Evolutionary conservation across 2,113 vertebrate species (phyloP).

Genomic region (Vombatus ursinus): DNA sequence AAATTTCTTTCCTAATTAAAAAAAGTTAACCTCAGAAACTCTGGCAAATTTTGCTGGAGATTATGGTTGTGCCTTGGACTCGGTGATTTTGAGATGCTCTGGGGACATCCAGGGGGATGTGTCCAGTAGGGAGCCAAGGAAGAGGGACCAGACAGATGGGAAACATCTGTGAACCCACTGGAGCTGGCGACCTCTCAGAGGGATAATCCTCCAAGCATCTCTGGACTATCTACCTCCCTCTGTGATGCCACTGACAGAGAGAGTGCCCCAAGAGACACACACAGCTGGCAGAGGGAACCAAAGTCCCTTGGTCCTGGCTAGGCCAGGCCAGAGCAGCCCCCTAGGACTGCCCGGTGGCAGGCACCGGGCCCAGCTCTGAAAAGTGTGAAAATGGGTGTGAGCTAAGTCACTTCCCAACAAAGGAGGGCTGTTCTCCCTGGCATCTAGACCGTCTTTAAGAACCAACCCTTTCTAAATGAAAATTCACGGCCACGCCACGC

Average conservation of each 20-base stretch:
- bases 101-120: neutral
- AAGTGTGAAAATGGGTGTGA: neutral
- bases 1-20: neutral
- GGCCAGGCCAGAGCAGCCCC: neutral
- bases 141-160: neutral
- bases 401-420: neutral
- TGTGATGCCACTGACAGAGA: neutral
- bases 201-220: neutral
- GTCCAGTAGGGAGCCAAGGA: neutral
- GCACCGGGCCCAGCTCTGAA: neutral
- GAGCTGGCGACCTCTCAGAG: neutral
- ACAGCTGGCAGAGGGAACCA: neutral
- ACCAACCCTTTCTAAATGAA: slow-evolving; percentile 23
- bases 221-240: neutral
- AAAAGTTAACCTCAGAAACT: neutral
- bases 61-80: neutral
- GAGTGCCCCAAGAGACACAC: neutral
- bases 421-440: neutral
- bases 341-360: rapidly evolving
- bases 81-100: neutral
- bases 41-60: neutral
- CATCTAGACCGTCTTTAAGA: neutral
- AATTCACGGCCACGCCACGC: slow-evolving; percentile 32
- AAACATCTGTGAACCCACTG: neutral
- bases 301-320: neutral